These are phyloP conservation scores for Charanyca ferruginea DNA, from an alignment of 2,888 invertebrate genomes.

Conservation along the genomic window DNA sequence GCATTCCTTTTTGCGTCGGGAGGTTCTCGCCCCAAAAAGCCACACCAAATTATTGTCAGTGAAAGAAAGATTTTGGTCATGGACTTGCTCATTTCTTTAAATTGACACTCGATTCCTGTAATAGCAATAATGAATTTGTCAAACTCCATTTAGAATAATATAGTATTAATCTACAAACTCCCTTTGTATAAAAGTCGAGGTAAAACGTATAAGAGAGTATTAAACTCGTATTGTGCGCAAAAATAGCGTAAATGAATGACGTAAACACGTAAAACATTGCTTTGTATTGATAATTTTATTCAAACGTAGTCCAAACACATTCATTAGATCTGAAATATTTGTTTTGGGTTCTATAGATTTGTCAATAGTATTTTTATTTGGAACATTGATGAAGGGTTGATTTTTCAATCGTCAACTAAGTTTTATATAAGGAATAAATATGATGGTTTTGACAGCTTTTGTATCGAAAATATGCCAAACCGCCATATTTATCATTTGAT, in stretches of 20 bases:
- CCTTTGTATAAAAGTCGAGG: conserved; percentile 46
- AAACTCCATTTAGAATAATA: conserved; percentile 56
- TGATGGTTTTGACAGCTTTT: not conserved
- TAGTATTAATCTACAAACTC: conserved; percentile 56
- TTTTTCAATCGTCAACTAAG: not conserved
- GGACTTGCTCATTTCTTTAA: conserved; percentile 49
- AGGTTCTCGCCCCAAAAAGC: conserved; percentile 9
- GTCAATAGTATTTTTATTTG: conserved; percentile 38
- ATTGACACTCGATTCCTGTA: conserved; percentile 48
- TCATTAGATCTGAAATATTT: conserved; percentile 43
- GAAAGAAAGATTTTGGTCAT: conserved; percentile 29
- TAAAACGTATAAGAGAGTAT: conserved; percentile 43
- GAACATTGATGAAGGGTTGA: conserved; percentile 24
- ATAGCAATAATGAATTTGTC: conserved; percentile 61
- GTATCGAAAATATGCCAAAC: not conserved
- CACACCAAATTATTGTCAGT: conserved; percentile 47
- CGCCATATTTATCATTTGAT: not conserved
- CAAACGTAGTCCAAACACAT: conserved; percentile 36
- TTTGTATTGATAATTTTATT: conserved; percentile 40
- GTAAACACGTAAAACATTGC: conserved; percentile 43
- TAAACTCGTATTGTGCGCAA: conserved; percentile 43
- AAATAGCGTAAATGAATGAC: conserved; percentile 35
- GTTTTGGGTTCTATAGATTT: conserved; percentile 34
- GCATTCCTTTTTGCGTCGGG: conserved; percentile 5
- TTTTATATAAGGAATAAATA: not conserved